Evolutionary conservation across 1,140 invertebrate species (phyloP).

Genomic region (Tribolium castaneum): DNA sequence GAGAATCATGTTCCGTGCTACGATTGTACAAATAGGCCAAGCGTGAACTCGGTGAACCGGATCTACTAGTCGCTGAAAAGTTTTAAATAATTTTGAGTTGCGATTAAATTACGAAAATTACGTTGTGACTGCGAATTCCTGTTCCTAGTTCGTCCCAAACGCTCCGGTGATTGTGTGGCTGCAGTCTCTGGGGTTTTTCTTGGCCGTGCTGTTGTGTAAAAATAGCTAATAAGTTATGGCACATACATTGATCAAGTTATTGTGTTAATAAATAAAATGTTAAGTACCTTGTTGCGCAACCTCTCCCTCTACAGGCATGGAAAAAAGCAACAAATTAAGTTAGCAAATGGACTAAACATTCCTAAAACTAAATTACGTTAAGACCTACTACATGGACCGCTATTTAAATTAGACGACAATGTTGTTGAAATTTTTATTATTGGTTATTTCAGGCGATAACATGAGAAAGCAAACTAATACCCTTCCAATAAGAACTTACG

Average conservation of each 20-base stretch:
- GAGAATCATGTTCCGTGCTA: conserved; percentile 61
- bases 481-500: conserved; percentile 70
- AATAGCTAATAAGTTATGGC: conserved; percentile 46
- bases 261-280: conserved; percentile 42
- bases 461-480: conserved; percentile 9
- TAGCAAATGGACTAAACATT: conserved; percentile 22
- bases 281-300: conserved; percentile 68
- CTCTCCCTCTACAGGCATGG: conserved; percentile 68
- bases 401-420: conserved; percentile 9
- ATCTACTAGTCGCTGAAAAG: conserved; percentile 78
- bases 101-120: conserved; percentile 64
- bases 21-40: conserved; percentile 77
- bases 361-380: conserved; percentile 32
- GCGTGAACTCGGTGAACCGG: conserved; percentile 82
- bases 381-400: background rate
- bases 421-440: conserved; percentile 8
- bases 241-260: background rate
- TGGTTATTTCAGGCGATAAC: background rate
- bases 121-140: conserved; percentile 88
- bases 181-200: conserved; percentile 67
- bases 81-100: conserved; percentile 22
- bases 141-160: conserved; percentile 72
- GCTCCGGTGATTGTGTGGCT: conserved; percentile 71
- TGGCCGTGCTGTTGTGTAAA: conserved; percentile 69
- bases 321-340: conserved; percentile 58